Base-by-base conservation (phyloP, 2,888 invertebrate genomes). In the Glyphotaelius pellucidus region DNA sequence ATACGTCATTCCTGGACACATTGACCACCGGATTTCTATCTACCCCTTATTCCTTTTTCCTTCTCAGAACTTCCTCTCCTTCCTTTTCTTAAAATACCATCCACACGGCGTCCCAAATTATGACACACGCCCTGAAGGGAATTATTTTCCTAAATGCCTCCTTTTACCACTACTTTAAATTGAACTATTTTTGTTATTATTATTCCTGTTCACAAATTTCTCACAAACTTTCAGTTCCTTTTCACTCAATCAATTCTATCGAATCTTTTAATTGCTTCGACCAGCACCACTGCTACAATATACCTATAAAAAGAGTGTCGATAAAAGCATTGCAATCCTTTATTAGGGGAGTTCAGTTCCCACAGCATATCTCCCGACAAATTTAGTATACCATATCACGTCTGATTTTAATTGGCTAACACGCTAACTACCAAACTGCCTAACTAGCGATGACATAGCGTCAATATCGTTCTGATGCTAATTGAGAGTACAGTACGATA, bases 401-500 rank as follows among this genome's bases (percentile, higher is more conserved):
- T 83, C 35, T 38, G 83, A 83, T 83, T 83, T 83, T 83, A 83
- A 83, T 83, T 83, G 83, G 35, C 35, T n/a, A 83, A 83, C 83
- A 25, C 19, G 83, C 35, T 67, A 67, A 67, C 67, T 67, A 67
- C 67, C 52, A 9, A 67, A 67, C 67, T 25, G 67, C 25, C 67
- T 67, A 83, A 32, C 35, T 35, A 83, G 31, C 83, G 38, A 83
- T 35, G 83, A 83, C 83, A 83, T 35, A 32, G 83, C 25, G 25
- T 12, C 83, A 19, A 83, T 83, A 83, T 83, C 83, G 83, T 83
- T 83, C 15, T 38, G n/a, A 35, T 35, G 83, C 83, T 35, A 83
- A 83, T 83, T 83, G 35, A 32, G 38, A 83, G 15, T 52, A 19
- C 19, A n/a, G 25, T 25, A n/a, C 67, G 2, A 25, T 67, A 67